phyloP scores from a whole-genome alignment of 2,888 invertebrate genomes.

The Sialis fuliginosa region DNA sequence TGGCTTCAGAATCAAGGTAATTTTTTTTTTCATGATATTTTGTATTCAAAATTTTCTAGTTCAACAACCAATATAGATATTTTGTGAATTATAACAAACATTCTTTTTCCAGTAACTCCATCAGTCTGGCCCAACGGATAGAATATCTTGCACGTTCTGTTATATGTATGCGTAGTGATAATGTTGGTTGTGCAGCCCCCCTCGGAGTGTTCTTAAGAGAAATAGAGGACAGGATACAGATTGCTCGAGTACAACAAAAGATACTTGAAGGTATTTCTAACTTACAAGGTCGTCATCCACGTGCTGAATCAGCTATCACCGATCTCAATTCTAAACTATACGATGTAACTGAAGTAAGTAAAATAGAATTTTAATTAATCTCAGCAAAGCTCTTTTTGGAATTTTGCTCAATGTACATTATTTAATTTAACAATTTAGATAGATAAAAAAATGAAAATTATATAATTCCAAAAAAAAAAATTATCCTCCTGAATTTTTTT shows the following conservation, averaged over 20 bases:
- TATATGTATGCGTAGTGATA: slow-evolving; percentile 85
- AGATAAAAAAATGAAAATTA: too few relatives aligned
- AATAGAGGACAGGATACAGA: slow-evolving; percentile 85
- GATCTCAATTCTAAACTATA: slow-evolving; percentile 66
- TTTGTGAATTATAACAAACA: not conserved
- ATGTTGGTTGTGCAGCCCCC: slow-evolving; percentile 49
- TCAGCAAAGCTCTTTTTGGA: too few relatives aligned
- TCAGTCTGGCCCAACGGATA: slow-evolving; percentile 63
- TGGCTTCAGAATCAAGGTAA: slow-evolving; percentile 60
- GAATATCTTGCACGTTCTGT: slow-evolving; percentile 86
- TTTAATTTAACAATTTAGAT: too few relatives aligned
- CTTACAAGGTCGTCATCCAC: slow-evolving; percentile 21
- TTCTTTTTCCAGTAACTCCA: slow-evolving; percentile 21
- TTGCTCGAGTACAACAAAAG: slow-evolving; percentile 64
- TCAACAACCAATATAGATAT: not conserved
- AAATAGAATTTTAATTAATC: not conserved
- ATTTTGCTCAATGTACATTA: too few relatives aligned
- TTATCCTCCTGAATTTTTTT: too few relatives aligned
- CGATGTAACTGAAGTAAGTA: slow-evolving; percentile 66
- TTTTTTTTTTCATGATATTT: slow-evolving; percentile 8
- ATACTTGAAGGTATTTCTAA: slow-evolving; percentile 47
- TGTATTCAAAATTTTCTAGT: not conserved
- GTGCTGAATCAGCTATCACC: slow-evolving; percentile 36
- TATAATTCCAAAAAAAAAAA: too few relatives aligned
- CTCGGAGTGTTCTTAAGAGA: slow-evolving; percentile 69